Evolutionary conservation across 2,888 invertebrate genomes (phyloP).

Genomic region (Hypomecis punctinalis): DNA sequence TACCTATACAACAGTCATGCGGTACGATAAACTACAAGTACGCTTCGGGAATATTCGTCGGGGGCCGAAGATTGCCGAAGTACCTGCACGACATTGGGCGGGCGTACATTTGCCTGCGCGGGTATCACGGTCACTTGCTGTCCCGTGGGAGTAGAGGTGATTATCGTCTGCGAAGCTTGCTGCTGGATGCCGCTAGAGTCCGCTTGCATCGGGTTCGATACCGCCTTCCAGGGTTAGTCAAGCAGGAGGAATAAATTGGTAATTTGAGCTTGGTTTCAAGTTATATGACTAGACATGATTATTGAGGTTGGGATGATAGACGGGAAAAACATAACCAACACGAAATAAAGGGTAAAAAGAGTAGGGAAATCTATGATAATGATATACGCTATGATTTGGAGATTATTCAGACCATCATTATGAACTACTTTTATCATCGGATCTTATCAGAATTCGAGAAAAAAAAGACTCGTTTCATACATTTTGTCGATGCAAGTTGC

Average conservation of each 20-base stretch:
- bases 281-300: not conserved
- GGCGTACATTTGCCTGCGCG: constrained; percentile 75
- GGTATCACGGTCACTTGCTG: constrained; percentile 95
- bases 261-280: constrained; percentile 6
- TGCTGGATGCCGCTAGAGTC: constrained; percentile 66
- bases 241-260: constrained; percentile 38
- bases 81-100: constrained; percentile 73
- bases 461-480: no score
- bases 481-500: no score
- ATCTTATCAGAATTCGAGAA: no score
- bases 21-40: constrained; percentile 41
- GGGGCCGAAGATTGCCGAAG: constrained; percentile 53
- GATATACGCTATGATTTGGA: no score
- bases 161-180: constrained; percentile 86
- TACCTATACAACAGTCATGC: not conserved
- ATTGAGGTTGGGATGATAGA: no score
- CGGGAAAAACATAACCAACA: no score
- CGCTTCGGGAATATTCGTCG: constrained; percentile 51
- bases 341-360: no score
- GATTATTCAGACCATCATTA: no score
- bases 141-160: constrained; percentile 89
- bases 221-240: constrained; percentile 66
- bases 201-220: constrained; percentile 75
- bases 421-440: no score
- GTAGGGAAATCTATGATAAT: no score